phyloP scores from a whole-genome alignment of 2,888 invertebrate genomes.

The Spodoptera littoralis region DNA sequence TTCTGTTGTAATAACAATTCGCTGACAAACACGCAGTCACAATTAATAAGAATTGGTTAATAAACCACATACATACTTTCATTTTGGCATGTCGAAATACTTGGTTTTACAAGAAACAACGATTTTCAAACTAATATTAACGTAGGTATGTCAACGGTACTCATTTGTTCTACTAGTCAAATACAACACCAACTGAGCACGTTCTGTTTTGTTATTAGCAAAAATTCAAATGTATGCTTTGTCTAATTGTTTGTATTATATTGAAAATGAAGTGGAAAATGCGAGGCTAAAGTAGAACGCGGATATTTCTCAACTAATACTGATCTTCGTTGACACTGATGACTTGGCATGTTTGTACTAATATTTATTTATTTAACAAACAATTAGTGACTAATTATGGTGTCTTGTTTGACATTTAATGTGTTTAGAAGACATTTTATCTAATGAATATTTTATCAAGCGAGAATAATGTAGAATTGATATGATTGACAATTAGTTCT shows the following conservation, averaged over 20 bases:
- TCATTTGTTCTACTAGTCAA: slow-evolving; percentile 38
- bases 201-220: slow-evolving; percentile 14
- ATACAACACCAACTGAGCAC: slow-evolving; percentile 6
- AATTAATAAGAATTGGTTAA: slow-evolving; percentile 58
- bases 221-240: slow-evolving; percentile 4
- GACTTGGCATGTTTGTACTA: background rate
- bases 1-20: slow-evolving; percentile 26
- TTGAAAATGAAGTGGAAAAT: slow-evolving; percentile 10
- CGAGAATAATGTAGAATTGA: background rate
- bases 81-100: slow-evolving; percentile 55
- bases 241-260: slow-evolving; percentile 15
- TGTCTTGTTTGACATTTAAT: background rate
- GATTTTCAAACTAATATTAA: slow-evolving; percentile 43
- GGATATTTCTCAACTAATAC: slow-evolving; percentile 4
- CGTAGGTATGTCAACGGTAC: slow-evolving; percentile 52
- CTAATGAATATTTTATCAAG: background rate
- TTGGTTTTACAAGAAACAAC: slow-evolving; percentile 37
- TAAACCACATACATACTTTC: slow-evolving; percentile 54
- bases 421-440: no score
- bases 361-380: no score
- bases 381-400: background rate
- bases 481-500: background rate
- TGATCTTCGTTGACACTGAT: background rate
- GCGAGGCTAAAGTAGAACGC: background rate
- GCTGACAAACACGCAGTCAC: slow-evolving; percentile 30